phyloP scores from a whole-genome alignment of 2,888 invertebrate genomes.

The Cryptus viduatorius region DNA sequence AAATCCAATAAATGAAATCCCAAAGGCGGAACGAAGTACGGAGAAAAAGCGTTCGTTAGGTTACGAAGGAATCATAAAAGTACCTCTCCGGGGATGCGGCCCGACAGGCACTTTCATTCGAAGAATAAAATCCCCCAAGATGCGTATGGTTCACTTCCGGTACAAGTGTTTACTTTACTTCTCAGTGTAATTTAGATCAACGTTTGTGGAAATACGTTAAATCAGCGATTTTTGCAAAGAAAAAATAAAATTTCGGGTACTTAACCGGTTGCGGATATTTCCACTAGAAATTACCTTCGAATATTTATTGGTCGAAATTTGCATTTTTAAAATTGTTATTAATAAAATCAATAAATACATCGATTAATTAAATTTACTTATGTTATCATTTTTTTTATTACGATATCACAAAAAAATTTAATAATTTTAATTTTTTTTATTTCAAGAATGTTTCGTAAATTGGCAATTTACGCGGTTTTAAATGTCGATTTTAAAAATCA shows the following conservation, averaged over 20 bases:
- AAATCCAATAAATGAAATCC: slow-evolving; percentile 63
- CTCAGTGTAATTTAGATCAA: slow-evolving; percentile 4
- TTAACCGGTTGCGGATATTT: too few species aligned
- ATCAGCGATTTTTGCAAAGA: background rate
- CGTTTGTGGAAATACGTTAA: background rate
- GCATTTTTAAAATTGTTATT: too few species aligned
- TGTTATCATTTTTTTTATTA: too few species aligned
- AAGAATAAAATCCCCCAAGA: slow-evolving; percentile 47
- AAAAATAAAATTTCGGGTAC: background rate
- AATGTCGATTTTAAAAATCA: too few species aligned
- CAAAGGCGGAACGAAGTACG: slow-evolving; percentile 12
- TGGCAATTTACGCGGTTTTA: too few species aligned
- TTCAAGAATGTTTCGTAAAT: too few species aligned
- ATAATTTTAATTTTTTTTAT: too few species aligned
- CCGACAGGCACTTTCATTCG: slow-evolving; percentile 39
- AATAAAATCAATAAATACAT: too few species aligned
- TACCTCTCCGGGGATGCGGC: slow-evolving; percentile 33
- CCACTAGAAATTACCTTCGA: too few species aligned
- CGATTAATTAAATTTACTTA: too few species aligned
- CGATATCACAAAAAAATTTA: too few species aligned
- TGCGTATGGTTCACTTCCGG: background rate
- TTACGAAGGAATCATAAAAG: slow-evolving; percentile 54
- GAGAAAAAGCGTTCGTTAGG: slow-evolving; percentile 38
- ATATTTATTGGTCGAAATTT: too few species aligned
- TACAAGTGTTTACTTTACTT: slow-evolving; percentile 7